Evolutionary conservation across 2,113 vertebrate species (phyloP), one percentile per base, ranked within the genome.

Genomic region (Scytalopus superciliaris): DNA sequence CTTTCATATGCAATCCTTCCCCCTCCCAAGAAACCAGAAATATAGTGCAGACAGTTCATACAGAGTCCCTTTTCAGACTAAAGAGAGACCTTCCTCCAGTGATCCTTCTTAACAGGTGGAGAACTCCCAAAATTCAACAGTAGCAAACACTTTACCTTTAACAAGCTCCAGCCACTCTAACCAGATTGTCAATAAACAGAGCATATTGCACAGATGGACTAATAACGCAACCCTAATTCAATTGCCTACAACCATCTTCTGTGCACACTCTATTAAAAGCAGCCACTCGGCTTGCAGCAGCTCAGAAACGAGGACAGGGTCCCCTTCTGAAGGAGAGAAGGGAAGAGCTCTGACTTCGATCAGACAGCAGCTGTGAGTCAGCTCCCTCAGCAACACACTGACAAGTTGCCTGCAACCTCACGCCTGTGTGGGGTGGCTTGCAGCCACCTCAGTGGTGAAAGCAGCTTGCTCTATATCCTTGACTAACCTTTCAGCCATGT

Each of bases 151-250:
- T 97, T 97, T 91, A 93, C 93, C 87, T 96, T 93, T 95, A 97
- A 96, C 92, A 92, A 95, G 83, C 89, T 94, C 39, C 87, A 95
- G 96, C 84, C 94, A 90, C 92, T 70, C 89, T 95, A 97, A 97
- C 53, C 96, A 97, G 96, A 97, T 89, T 94, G 93, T 91, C 97
- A 97, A 97, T 97, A 97, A 96, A 91, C 70, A 95, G 87, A 97
- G 77, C 96, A 95, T 95, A 96, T 96, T 97, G 97, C 90, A 95
- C 97, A 97, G 97, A 97, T 97, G 97, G 95, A 97, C 93, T 95
- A 97, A 97, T 97, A 97, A 96, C 56, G 60, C 87, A 96, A 87
- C 85, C 89, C 76, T 97, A 96, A 97, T 96, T 96, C 97, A 95
- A 97, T 97, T 97, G 97, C 96, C 97, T 96, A 92, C 87, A 97